Base-by-base conservation (phyloP, 2,113 vertebrate species). In the Corydoras sp. region DNA sequence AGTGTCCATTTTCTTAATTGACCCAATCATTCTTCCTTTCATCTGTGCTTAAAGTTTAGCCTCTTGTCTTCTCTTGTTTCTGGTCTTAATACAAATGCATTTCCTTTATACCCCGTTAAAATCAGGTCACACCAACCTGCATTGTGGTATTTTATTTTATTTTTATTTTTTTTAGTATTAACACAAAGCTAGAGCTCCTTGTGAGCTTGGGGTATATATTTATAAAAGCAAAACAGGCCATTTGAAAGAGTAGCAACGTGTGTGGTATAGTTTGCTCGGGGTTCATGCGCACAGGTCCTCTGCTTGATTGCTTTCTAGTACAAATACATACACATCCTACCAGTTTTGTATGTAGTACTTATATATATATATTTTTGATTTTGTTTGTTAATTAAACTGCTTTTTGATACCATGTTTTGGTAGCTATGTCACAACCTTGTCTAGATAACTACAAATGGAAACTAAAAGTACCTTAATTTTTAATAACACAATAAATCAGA, bases 391-490 rank as follows among this genome's bases (percentile, higher is more conserved):
- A 64, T 24, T 65, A 73, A 76, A 65, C 51, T 31, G 48, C 14
- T 29, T 29, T 31, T 61, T 69, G 11, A 67, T 30, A 58, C 35
- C 69, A 51, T 43, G 64, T 71, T 59, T 61, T 48, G 24, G 62
- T 72, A 61, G 65, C 64, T 69, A 48, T 51, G 49, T 77, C 35
- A 43, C 65, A 68, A 62, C 62, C 62, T 69, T 76, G 62, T 73
- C 55, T 75, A 66, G 77, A 43, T 43, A 43, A 43, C 35, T 79
- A 71, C 32, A 77, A 74, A 55, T 77, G 61, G 62, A 74, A 63
- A 77, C 74, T 73, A 58, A 62, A 75, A 76, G 68, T 15, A 68
- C 63, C 51, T 58, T 71, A 74, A 76, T 69, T 79, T 69, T 80
- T 80, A 69, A 68, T 79, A 65, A 73, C 58, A 56, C 49, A 67